Conservation (phyloP, 2,113 vertebrate genomes). For the Ceyx margarethae region DNA sequence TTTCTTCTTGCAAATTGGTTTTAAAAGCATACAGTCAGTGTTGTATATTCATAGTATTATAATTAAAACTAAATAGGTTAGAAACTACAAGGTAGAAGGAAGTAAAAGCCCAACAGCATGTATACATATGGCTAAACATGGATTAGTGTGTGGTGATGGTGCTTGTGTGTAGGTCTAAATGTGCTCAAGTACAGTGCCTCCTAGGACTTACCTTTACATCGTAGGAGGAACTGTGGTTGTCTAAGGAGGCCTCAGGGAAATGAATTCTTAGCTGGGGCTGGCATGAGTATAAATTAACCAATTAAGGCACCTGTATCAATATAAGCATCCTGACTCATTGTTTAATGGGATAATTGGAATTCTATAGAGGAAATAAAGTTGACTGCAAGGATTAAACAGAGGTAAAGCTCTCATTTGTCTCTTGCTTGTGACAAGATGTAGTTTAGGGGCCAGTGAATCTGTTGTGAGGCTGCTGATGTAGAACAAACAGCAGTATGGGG, state of each 20-base stretch:
- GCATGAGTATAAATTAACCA: constrained; percentile 36
- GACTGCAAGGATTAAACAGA: constrained; percentile 20
- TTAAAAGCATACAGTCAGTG: not conserved
- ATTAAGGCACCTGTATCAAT: constrained; percentile 53
- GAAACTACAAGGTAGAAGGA: constrained; percentile 6
- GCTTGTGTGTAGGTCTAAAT: not conserved
- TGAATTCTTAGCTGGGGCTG: not conserved
- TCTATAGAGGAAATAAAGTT: constrained; percentile 44
- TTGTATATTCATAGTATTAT: not conserved
- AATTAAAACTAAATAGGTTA: constrained; percentile 8
- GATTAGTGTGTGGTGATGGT: not conserved
- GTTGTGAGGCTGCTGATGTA: not conserved
- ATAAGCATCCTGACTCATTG: constrained; percentile 44
- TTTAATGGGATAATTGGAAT: constrained; percentile 58
- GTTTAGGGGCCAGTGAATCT: not conserved
- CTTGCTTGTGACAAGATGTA: not conserved
- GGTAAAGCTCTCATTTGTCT: not conserved
- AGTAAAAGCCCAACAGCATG: not conserved
- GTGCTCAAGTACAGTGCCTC: not conserved
- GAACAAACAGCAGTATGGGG: not conserved
- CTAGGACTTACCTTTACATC: not conserved
- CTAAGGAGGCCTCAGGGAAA: constrained; percentile 18
- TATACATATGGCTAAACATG: not conserved
- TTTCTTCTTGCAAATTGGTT: not conserved
- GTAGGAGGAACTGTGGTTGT: not conserved